Evolutionary conservation across 2,113 vertebrate genomes (phyloP), one percentile per base, ranked within the genome.

Genomic region (Forbesichthys agassizii): DNA sequence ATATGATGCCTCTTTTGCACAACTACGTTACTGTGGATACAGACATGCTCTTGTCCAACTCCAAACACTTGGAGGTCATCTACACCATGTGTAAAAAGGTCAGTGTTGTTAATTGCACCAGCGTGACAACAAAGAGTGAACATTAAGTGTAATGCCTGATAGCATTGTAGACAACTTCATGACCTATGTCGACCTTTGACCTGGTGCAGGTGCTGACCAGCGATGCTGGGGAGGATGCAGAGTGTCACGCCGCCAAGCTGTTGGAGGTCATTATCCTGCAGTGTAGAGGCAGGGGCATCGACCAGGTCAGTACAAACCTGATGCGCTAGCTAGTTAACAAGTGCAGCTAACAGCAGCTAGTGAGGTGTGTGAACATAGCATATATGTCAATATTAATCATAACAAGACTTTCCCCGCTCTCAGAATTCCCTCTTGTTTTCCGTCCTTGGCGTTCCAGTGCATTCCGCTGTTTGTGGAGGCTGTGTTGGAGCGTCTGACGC

Each of bases 1-100:
- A 99, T 88, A 99, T 99, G 98, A 99, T 99, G 98, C 98, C 98
- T 77, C 95, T 99, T 33, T 85, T 99, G 86, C 97, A 99, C 89
- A 99, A 99, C 89, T 99, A 99, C n/a, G 93, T 99, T 78, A 99
- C 97, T 0, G 93, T 99, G 78, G 98, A 98, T 71, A 99, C 98
- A 1, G 92, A 95, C 82, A 94, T 94, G 81, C 93, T 99, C 52
- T 83, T 99, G 12, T 95, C 96, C 64, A 96, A 95, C 76, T 93
- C 98, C 33, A 99, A 97, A 71, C 93, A 99, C 81, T 86, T 99
- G 61, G 98, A 99, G 89, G 94, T 98, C 71, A 95, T 99, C 90
- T 99, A 97, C 80, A 94, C 92, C 63, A 98, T 99, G 96, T 99
- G 98, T 86, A 98, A 96, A 89, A 98, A 99, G 96, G 98, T 99